Conservation (phyloP, 2,888 invertebrate genomes). For the Zaprionus obscuricornis region DNA sequence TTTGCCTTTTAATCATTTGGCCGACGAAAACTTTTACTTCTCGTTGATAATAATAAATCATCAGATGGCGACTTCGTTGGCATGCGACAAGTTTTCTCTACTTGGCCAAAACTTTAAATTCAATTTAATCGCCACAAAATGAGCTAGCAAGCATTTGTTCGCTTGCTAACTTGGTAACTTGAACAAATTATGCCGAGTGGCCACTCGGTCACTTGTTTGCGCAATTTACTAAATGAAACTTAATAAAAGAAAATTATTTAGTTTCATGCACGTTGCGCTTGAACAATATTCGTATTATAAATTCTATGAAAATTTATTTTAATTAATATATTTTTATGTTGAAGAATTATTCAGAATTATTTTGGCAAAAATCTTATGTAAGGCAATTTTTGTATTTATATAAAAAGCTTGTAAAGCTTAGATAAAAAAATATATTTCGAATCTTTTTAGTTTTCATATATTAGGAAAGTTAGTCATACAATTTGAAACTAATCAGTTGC, state of each 20-base stretch:
- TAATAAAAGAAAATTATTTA: conserved; percentile 21
- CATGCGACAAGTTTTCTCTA: conserved; percentile 20
- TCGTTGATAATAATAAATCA: conserved; percentile 67
- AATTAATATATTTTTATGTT: background rate
- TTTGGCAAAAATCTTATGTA: too few species aligned
- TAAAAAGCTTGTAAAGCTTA: too few species aligned
- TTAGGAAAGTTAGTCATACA: background rate
- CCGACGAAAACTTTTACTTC: conserved; percentile 47
- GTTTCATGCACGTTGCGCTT: conserved; percentile 10
- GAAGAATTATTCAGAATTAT: background rate
- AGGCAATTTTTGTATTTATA: too few species aligned
- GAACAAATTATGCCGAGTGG: conserved; percentile 38
- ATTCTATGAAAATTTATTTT: background rate
- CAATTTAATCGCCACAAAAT: conserved; percentile 60
- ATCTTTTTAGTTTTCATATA: too few species aligned
- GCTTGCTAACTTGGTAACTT: conserved; percentile 28
- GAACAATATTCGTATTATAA: background rate
- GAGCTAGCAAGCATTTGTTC: conserved; percentile 32
- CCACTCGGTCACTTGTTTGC: background rate
- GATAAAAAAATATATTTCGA: background rate
- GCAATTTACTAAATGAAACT: conserved; percentile 3
- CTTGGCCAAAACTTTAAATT: conserved; percentile 56
- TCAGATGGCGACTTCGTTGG: conserved; percentile 30
- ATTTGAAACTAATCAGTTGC: background rate
- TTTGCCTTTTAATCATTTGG: conserved; percentile 53